Evolutionary conservation across 2,797 vertebrate species (phyloP).

Genomic region (Myotis findleyi): DNA sequence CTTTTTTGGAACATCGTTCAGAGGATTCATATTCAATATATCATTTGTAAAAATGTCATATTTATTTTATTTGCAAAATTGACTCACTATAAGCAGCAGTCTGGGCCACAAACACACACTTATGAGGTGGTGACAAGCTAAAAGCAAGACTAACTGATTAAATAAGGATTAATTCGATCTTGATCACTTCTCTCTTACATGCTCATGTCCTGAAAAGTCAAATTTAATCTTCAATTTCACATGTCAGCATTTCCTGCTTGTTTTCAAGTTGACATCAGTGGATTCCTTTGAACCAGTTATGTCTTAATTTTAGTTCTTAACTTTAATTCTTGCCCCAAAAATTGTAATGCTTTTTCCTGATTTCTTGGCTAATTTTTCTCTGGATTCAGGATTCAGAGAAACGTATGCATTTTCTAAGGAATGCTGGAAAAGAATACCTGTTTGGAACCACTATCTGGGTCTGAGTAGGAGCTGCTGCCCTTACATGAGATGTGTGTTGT

Average conservation of each 20-base stretch:
- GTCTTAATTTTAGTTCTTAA: not conserved
- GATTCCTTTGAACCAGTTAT: not conserved
- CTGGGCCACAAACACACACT: not conserved
- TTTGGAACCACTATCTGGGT: not conserved
- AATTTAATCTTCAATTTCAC: not conserved
- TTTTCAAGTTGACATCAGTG: slow-evolving; percentile 4
- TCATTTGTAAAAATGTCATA: not conserved
- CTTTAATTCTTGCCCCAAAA: not conserved
- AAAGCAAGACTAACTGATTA: not conserved
- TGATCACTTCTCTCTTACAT: not conserved
- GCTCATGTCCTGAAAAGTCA: not conserved
- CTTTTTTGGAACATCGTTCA: not conserved
- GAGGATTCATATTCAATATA: not conserved
- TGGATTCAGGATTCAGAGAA: slow-evolving; percentile 7
- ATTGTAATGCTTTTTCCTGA: not conserved
- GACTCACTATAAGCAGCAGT: not conserved
- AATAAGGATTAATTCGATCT: not conserved
- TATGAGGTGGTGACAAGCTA: not conserved
- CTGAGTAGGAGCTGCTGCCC: not conserved
- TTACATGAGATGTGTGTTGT: not conserved
- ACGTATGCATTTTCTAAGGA: not conserved
- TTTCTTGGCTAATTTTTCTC: slow-evolving; percentile 19
- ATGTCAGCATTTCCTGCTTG: not conserved
- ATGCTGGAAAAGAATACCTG: not conserved
- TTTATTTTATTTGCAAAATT: slow-evolving; percentile 47